phyloP scores from a whole-genome alignment of 2,113 vertebrate species.

The Tichodroma muraria region DNA sequence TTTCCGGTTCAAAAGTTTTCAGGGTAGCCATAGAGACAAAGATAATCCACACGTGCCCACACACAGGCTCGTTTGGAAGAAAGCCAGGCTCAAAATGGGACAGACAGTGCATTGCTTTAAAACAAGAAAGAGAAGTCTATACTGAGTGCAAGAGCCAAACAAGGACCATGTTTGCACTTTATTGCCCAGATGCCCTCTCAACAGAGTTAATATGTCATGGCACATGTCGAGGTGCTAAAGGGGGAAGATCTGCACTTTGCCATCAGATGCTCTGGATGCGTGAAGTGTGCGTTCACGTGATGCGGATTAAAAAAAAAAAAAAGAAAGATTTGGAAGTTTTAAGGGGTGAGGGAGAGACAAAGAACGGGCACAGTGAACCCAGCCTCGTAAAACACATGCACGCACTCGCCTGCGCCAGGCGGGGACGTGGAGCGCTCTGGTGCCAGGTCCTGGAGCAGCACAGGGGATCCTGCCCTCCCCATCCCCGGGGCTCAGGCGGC shows the following conservation, averaged over 20 bases:
- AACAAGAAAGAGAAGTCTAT: conserved; percentile 13
- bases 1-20: conserved; percentile 50
- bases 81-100: conserved; percentile 45
- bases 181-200: not conserved
- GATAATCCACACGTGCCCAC: conserved; percentile 62
- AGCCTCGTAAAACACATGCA: not conserved
- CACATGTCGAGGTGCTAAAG: not conserved
- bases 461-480: not conserved
- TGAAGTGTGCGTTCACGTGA: not conserved
- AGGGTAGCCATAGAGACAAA: conserved; percentile 57
- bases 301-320: not conserved
- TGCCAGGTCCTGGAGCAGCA: not conserved
- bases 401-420: not conserved
- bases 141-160: not conserved
- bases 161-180: not conserved
- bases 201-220: not conserved
- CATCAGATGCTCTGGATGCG: not conserved
- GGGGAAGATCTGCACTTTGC: not conserved
- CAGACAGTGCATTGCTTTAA: not conserved
- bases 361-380: not conserved
- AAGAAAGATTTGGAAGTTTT: not conserved
- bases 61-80: conserved; percentile 19
- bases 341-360: not conserved
- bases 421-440: rapidly evolving
- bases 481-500: not conserved